A percentile compares a stretch with the other conserved stretches of the same genome.
Evolutionary conservation across 2,888 invertebrate species (phyloP).

Genomic region (Ferrisia virgata): DNA sequence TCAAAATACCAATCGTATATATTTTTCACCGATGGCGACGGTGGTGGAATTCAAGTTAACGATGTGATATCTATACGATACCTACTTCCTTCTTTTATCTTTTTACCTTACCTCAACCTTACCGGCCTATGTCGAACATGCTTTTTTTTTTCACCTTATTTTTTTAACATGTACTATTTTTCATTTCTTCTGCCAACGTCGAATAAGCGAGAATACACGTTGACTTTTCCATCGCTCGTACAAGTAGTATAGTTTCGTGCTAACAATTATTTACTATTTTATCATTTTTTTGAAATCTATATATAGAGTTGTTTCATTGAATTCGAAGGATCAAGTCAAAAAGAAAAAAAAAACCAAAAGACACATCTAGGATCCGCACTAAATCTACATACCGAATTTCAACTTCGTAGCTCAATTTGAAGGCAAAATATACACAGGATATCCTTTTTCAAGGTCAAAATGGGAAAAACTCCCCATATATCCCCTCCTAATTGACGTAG

Average conservation of each 20-base stretch:
- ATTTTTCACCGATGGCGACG: not conserved
- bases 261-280: too few relatives aligned
- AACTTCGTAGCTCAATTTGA: too few relatives aligned
- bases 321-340: too few relatives aligned
- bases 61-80: conserved; percentile 1
- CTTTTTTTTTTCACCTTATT: not conserved
- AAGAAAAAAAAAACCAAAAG: too few relatives aligned
- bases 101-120: not conserved
- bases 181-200: not conserved
- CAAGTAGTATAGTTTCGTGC: not conserved
- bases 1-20: conserved; percentile 3
- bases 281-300: too few relatives aligned
- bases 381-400: too few relatives aligned
- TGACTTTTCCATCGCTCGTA: not conserved
- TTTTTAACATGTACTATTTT: not conserved
- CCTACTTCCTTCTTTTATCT: conserved; percentile 24
- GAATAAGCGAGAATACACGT: not conserved
- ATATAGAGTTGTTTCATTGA: too few relatives aligned
- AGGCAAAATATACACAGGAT: too few relatives aligned
- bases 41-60: conserved; percentile 7
- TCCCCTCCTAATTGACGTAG: too few relatives aligned
- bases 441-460: too few relatives aligned
- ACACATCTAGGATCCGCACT: too few relatives aligned
- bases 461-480: too few relatives aligned
- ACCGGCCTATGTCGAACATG: not conserved